Percentiles rank a stretch among this genome's conserved stretches.
These are phyloP conservation scores for Rhagoletis pomonella DNA, from an alignment of 1,140 invertebrate species.

Conservation along the genomic window DNA sequence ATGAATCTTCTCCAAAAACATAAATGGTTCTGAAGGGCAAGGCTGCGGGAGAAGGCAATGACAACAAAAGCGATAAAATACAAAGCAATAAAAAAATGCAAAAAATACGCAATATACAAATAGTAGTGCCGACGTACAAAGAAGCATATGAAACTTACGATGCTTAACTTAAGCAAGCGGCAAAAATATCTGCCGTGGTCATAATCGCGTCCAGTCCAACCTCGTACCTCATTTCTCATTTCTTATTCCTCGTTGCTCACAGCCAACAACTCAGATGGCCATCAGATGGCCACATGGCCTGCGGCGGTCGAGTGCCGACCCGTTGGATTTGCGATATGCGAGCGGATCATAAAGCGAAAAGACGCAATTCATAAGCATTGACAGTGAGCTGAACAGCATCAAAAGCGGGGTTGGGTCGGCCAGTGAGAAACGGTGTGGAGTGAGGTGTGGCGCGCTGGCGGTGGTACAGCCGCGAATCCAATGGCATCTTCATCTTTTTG, in stretches of 20 bases:
- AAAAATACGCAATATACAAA: neutral
- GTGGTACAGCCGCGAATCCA: conserved; percentile 47
- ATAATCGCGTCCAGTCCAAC: conserved; percentile 24
- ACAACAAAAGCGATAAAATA: neutral
- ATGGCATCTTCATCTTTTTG: conserved; percentile 51
- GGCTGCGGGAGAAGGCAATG: neutral
- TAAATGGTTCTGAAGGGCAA: neutral
- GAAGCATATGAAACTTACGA: neutral
- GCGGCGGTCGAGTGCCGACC: neutral
- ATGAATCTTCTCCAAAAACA: conserved; percentile 16
- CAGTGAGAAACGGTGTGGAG: conserved; percentile 53
- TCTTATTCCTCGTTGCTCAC: conserved; percentile 1
- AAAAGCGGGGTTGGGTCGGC: conserved; percentile 57
- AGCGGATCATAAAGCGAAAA: neutral
- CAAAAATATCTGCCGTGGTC: neutral
- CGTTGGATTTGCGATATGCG: neutral
- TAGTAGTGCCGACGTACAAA: neutral
- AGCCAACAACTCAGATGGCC: conserved; percentile 20
- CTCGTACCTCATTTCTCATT: conserved; percentile 11
- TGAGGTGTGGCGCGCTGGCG: conserved; percentile 38
- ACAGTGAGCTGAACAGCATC: conserved; percentile 34
- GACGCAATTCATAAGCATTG: conserved; percentile 42
- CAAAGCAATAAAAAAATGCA: neutral
- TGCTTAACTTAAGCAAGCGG: conserved; percentile 1
- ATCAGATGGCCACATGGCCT: conserved; percentile 49